Conservation (phyloP, 2,113 vertebrate genomes). For the Antechinus flavipes region DNA sequence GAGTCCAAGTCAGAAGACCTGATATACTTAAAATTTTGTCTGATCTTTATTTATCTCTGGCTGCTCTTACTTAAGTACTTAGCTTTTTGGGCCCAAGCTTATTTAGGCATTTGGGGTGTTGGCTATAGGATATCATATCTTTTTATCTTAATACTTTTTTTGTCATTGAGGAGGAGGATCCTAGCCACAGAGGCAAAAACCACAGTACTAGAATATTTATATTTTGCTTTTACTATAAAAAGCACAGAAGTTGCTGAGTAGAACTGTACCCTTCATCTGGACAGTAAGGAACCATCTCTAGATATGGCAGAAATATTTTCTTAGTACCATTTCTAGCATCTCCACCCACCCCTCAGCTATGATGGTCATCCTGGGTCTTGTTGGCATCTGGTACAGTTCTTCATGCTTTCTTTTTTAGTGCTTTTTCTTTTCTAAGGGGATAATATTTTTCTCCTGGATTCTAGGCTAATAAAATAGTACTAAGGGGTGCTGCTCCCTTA, state of each 20-base stretch:
- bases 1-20: not conserved
- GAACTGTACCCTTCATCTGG: not conserved
- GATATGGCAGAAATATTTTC: not conserved
- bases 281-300: not conserved
- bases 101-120: slow-evolving; percentile 4
- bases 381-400: not conserved
- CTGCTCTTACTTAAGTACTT: not conserved
- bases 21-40: not conserved
- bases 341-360: not conserved
- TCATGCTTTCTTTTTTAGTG: not conserved
- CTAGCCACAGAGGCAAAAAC: slow-evolving; percentile 10
- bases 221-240: not conserved
- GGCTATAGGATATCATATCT: not conserved
- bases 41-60: slow-evolving; percentile 22
- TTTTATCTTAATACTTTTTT: not conserved
- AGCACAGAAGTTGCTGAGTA: not conserved
- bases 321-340: not conserved
- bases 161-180: not conserved
- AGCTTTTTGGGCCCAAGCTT: slow-evolving; percentile 12
- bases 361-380: not conserved
- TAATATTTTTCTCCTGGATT: not conserved
- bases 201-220: not conserved
- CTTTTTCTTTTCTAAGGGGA: not conserved
- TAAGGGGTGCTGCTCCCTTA: not conserved
- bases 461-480: not conserved